A percentile compares a stretch with the other conserved stretches of the same genome.
phyloP scores from a whole-genome alignment of 1,140 invertebrate species.

The Atta texana region DNA sequence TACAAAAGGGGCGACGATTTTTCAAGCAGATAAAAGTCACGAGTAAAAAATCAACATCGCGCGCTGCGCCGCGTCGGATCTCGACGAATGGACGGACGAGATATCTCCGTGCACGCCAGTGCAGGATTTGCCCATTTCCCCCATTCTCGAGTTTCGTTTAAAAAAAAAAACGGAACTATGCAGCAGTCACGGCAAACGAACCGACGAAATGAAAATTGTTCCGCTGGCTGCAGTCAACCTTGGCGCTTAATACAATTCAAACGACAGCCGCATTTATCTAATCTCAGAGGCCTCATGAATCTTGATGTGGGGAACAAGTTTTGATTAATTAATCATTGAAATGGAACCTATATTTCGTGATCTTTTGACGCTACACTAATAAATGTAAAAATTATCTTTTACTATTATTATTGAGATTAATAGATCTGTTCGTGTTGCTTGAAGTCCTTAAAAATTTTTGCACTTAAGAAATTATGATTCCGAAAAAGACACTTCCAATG shows the following conservation, averaged over 20 bases:
- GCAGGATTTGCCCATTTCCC: slow-evolving; percentile 70
- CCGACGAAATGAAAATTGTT: slow-evolving; percentile 66
- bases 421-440: too few species aligned
- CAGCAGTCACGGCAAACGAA: slow-evolving; percentile 33
- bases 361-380: not conserved
- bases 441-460: too few species aligned
- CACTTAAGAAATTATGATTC: too few species aligned
- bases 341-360: not conserved
- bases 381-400: not conserved
- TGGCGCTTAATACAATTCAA: slow-evolving; percentile 51
- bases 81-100: slow-evolving; percentile 64
- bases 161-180: not conserved
- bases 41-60: slow-evolving; percentile 73
- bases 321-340: slow-evolving; percentile 39
- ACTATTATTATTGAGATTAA: not conserved
- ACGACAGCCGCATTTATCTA: slow-evolving; percentile 54
- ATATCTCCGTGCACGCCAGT: slow-evolving; percentile 58
- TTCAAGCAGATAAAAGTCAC: slow-evolving; percentile 71
- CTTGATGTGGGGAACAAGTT: slow-evolving; percentile 14
- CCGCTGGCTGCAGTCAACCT: slow-evolving; percentile 27
- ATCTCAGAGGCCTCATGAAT: slow-evolving; percentile 43
- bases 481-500: too few species aligned
- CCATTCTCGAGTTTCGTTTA: slow-evolving; percentile 38
- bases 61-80: slow-evolving; percentile 33
- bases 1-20: slow-evolving; percentile 71